Percentiles rank a stretch among this genome's conserved stretches.
Conservation (phyloP, 1,140 invertebrate species). For the Muscidifurax raptorellus region DNA sequence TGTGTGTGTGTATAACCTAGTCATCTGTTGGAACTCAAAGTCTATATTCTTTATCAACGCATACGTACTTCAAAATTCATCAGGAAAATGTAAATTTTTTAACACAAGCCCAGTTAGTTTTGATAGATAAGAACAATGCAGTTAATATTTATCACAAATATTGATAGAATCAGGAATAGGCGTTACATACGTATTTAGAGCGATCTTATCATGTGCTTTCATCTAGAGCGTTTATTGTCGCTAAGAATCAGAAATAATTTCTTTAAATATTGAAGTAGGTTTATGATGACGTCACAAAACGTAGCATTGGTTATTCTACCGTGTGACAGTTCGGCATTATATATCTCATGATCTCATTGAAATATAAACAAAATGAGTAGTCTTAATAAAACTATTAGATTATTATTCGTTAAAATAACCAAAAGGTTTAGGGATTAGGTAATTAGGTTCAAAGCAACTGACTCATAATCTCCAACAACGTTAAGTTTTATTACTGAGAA, state of each 20-base stretch:
- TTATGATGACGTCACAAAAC: not conserved
- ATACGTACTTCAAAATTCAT: too few species aligned
- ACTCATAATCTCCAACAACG: not conserved
- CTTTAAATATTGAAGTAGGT: not conserved
- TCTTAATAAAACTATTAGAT: not conserved
- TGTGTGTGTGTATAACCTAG: too few species aligned
- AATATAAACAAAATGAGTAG: not conserved
- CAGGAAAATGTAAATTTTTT: not conserved
- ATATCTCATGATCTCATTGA: not conserved
- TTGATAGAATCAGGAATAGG: not conserved
- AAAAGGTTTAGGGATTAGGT: not conserved
- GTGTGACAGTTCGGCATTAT: not conserved
- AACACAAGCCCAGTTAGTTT: not conserved
- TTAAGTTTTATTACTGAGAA: slow-evolving; percentile 37
- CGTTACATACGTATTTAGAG: not conserved
- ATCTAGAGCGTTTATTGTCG: too few species aligned
- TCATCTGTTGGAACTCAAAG: too few species aligned
- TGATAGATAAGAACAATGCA: not conserved
- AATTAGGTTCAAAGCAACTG: not conserved
- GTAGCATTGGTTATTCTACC: not conserved
- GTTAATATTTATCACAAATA: not conserved
- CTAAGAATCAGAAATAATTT: too few species aligned
- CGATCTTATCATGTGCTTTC: not conserved
- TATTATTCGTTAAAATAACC: not conserved
- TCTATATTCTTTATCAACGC: too few species aligned